phyloP scores from a whole-genome alignment of 2,113 vertebrate species.

The Myotis yumanensis region DNA sequence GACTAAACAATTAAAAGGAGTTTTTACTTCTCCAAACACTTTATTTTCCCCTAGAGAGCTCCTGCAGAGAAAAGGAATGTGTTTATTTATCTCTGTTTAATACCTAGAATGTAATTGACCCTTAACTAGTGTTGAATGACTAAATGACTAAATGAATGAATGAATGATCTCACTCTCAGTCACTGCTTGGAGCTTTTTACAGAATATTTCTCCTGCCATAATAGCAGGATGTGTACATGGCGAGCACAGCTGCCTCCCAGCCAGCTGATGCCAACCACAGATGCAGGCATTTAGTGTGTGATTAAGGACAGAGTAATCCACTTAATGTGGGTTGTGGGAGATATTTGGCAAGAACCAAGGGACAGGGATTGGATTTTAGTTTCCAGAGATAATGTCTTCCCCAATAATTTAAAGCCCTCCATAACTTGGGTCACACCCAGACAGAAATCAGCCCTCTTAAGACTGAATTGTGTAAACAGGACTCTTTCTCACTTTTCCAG shows the following conservation, averaged over 20 bases:
- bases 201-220: neutral
- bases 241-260: conserved; percentile 36
- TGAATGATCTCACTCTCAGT: neutral
- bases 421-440: conserved; percentile 53
- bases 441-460: conserved; percentile 47
- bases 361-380: conserved; percentile 59
- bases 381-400: conserved; percentile 73
- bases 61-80: neutral
- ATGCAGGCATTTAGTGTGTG: conserved; percentile 67
- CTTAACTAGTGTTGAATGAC: neutral
- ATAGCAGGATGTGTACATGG: neutral
- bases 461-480: conserved; percentile 9
- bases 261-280: conserved; percentile 57
- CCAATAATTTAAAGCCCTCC: conserved; percentile 62
- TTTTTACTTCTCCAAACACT: neutral
- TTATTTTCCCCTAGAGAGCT: neutral
- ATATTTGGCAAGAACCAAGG: conserved; percentile 64
- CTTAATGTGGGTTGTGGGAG: conserved; percentile 71
- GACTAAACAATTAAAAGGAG: neutral
- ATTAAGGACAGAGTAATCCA: conserved; percentile 66
- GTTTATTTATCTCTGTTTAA: neutral
- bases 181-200: neutral
- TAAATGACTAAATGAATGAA: neutral
- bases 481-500: neutral
- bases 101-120: neutral